These are phyloP conservation scores for Masticophis lateralis DNA, from an alignment of 2,797 vertebrate genomes.

Conservation along the genomic window DNA sequence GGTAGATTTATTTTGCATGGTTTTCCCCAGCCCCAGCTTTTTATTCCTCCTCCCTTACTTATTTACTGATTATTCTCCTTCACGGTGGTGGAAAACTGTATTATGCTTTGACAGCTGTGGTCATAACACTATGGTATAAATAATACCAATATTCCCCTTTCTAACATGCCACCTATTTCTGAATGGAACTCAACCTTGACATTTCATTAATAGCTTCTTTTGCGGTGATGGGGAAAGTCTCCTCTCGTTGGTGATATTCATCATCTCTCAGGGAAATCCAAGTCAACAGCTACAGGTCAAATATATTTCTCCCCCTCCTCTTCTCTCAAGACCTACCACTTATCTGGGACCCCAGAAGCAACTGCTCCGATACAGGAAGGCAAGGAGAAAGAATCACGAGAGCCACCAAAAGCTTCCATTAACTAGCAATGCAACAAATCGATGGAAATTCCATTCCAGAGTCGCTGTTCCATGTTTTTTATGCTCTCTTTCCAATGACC, in stretches of 20 bases:
- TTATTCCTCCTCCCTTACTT: neutral
- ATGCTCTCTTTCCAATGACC: neutral
- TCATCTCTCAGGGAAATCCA: neutral
- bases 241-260: neutral
- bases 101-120: neutral
- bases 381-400: neutral
- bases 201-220: neutral
- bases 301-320: neutral
- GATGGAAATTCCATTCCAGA: neutral
- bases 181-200: conserved; percentile 2
- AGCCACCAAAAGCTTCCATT: neutral
- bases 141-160: neutral
- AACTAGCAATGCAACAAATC: neutral
- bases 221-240: neutral
- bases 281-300: conserved; percentile 4
- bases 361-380: neutral
- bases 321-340: neutral
- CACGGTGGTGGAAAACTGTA: neutral
- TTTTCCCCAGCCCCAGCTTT: neutral
- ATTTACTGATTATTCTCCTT: neutral
- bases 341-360: neutral
- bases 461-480: neutral
- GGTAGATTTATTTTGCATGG: neutral
- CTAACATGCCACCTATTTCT: neutral
- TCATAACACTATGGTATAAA: neutral